These are phyloP conservation scores for Hymenochirus boettgeri DNA, from an alignment of 2,113 vertebrate species.

Conservation along the genomic window DNA sequence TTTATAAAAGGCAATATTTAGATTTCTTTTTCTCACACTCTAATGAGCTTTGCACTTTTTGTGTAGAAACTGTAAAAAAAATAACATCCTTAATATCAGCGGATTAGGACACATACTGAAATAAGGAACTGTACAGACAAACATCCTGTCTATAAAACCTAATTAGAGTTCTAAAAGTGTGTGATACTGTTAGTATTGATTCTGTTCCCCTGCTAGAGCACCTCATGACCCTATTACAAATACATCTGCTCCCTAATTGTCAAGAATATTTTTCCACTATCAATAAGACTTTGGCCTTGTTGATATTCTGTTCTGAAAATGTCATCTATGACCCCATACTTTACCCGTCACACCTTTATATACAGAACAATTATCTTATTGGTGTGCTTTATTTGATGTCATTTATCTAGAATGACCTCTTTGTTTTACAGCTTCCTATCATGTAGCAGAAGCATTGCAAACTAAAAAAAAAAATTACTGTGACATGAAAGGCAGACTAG, in stretches of 20 bases:
- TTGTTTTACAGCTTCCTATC: slow-evolving; percentile 35
- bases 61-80: no score
- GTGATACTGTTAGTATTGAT: slow-evolving; percentile 19
- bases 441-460: slow-evolving; percentile 34
- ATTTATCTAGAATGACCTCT: slow-evolving; percentile 41
- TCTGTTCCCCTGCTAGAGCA: slow-evolving; percentile 29
- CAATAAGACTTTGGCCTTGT: slow-evolving; percentile 43
- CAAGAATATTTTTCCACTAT: slow-evolving; percentile 45
- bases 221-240: slow-evolving; percentile 21
- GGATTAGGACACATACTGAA: no score
- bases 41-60: no score
- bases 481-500: slow-evolving; percentile 42
- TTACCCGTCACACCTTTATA: slow-evolving; percentile 30
- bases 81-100: no score
- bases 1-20: no score
- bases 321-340: slow-evolving; percentile 34
- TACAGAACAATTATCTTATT: slow-evolving; percentile 41
- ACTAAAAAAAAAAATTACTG: slow-evolving; percentile 32
- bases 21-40: no score
- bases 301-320: slow-evolving; percentile 41
- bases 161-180: slow-evolving; percentile 42
- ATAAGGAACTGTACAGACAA: slow-evolving; percentile 24
- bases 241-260: slow-evolving; percentile 43
- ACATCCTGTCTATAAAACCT: slow-evolving; percentile 9
- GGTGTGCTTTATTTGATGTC: slow-evolving; percentile 37